Base-by-base conservation (phyloP, 2,888 invertebrate genomes). In the Hermaeophaga mercurialis region DNA sequence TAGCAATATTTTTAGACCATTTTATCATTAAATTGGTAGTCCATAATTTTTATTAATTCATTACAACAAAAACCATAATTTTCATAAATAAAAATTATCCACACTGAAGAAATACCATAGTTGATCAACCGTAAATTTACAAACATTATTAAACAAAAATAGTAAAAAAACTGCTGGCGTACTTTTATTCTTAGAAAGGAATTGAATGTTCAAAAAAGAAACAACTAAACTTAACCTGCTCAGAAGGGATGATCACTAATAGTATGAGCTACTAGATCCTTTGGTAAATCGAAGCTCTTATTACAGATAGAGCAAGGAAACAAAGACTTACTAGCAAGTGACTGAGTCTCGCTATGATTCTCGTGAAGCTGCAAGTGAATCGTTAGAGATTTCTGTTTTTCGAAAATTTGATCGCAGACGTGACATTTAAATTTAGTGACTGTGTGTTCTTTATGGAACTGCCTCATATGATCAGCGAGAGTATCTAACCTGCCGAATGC, bases 401-500 rank as follows among this genome's bases (percentile, higher is more conserved):
- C 82, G 45, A 87, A 82, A 0, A 81, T 79, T 60, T 86, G 84
- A 1, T 84, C 84, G 64, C 88, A 88, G 46, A 85, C 80, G 63
- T 83, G 83, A 65, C 88, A 88, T 72, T 82, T 81, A 66, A 83
- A 83, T 4, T 64, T 68, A 0, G 58, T 80, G 73, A 26, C 79
- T 72, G 79, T 75, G 2, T 78, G 79, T 14, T 80, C 69, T 31
- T 75, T 74, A 69, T 84, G 83, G 64, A 85, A 84, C 62, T 82
- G 80, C 66, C 83, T 82, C 74, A 86, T 82, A 68, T 88, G 87
- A 39, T 84, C 82, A 26, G 84, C 81, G 18, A 87, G 73, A 0
- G 85, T 83, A 4, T 85, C 85, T 68, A 83, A 82, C 28, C 84
- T 80, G 1, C 85, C 84, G 67, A 87, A 86, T 50, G 82, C 80